Base-by-base conservation (phyloP, 2,888 invertebrate genomes). In the Mycogona germanica region DNA sequence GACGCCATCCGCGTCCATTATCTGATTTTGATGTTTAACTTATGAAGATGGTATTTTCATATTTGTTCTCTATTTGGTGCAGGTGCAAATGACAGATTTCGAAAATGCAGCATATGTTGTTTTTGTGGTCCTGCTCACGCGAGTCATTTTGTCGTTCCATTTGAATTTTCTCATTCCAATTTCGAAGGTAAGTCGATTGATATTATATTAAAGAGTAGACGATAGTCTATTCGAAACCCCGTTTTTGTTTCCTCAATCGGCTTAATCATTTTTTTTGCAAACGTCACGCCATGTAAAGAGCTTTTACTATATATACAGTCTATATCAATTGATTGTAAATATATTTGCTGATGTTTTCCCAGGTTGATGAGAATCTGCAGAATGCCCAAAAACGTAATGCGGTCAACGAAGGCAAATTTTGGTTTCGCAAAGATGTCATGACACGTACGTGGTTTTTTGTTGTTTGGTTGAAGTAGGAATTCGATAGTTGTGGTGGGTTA, bases 31-130 rank as follows among this genome's bases (percentile, higher is more conserved):
- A 41, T 9, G 9, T n/a, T n/a, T n/a, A n/a, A n/a, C n/a, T n/a
- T n/a, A n/a, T n/a, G n/a, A n/a, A n/a, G n/a, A n/a, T n/a, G n/a
- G n/a, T n/a, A n/a, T n/a, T n/a, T n/a, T n/a, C n/a, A n/a, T 32
- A 30, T 35, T 25, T 14, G 12, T 19, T 35, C 28, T 25, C 26
- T 46, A 14, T 46, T 46, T 47, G n/a, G 44, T 60, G 28, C 35
- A 55, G 69, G 87, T 92, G 21, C 98, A 99, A 72, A 79, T 98
- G 62, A 97, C 98, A 0, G 97, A 98, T 74, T 98, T 98, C 73
- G 98, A 99, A 74, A 99, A 99, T 74, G 97, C 98, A 0, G 98
- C 98, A 3, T 86, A 92, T 64, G 95, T 95, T 21, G 93, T 95
- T 68, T 99, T 99, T 71, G 84, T 99, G 14, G 97, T 98, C 19